Conservation (phyloP, 2,113 vertebrate genomes). For the Erythrocebus patas region DNA sequence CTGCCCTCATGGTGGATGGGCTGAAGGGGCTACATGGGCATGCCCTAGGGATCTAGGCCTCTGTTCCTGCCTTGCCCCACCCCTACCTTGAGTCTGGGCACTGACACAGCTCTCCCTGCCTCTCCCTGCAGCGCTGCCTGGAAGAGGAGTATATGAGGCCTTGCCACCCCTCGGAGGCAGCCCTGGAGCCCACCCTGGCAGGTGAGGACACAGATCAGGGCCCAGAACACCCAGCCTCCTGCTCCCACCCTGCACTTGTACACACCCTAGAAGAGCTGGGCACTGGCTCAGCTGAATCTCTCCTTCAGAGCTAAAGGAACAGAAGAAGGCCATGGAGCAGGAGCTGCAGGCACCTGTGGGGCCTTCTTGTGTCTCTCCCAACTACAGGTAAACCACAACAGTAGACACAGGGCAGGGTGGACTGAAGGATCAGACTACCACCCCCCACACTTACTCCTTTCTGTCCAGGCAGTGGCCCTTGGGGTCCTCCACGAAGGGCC, state of each 20-base stretch:
- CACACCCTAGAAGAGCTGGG: neutral
- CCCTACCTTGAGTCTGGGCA: neutral
- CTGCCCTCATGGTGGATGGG: neutral
- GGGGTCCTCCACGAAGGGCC: neutral
- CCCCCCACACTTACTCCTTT: neutral
- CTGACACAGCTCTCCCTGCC: conserved; percentile 41
- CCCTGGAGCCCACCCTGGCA: conserved; percentile 74
- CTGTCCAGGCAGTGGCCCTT: conserved; percentile 18
- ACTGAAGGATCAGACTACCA: neutral
- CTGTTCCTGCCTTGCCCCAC: no score
- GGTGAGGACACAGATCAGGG: conserved; percentile 60
- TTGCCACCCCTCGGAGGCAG: neutral
- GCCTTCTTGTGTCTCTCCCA: neutral
- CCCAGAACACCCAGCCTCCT: neutral
- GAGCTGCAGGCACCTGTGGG: conserved; percentile 70
- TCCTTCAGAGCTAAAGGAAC: conserved; percentile 82
- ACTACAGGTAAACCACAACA: neutral
- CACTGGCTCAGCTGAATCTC: neutral
- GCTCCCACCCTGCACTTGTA: neutral
- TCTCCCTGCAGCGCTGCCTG: conserved; percentile 68
- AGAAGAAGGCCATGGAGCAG: conserved; percentile 80
- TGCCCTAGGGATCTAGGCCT: neutral
- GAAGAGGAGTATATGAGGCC: conserved; percentile 49
- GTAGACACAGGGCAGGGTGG: neutral
- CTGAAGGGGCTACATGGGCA: neutral